Conservation (phyloP, 2,888 invertebrate genomes). For the Pristionchus fissidentatus region DNA sequence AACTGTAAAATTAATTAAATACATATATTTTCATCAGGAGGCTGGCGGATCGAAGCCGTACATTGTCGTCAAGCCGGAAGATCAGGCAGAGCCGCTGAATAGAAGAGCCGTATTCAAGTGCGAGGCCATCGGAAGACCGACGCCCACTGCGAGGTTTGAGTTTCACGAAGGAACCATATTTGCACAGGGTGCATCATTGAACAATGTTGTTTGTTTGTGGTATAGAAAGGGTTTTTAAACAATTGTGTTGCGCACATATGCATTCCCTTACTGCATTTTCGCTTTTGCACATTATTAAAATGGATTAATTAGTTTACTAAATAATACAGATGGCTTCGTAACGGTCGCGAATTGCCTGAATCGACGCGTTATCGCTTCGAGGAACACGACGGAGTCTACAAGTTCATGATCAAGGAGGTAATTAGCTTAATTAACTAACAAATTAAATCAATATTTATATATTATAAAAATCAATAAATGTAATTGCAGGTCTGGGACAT, state of each 20-base stretch:
- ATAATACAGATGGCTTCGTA: conserved; percentile 81
- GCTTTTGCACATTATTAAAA: no score
- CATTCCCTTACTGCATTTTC: no score
- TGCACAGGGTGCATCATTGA: no score
- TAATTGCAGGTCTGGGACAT: conserved; percentile 82
- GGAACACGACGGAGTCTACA: conserved; percentile 81
- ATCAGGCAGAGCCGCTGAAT: conserved; percentile 87
- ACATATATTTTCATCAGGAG: conserved; percentile 55
- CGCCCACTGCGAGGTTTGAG: conserved; percentile 84
- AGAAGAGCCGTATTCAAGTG: conserved; percentile 88
- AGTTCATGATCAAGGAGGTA: conserved; percentile 87
- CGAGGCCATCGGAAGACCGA: conserved; percentile 90
- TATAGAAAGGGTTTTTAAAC: no score
- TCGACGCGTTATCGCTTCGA: conserved; percentile 82
- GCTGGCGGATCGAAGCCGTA: conserved; percentile 90
- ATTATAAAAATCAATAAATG: background rate
- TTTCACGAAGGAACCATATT: background rate
- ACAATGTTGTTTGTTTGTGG: no score
- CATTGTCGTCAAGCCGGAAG: conserved; percentile 85
- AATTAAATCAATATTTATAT: background rate
- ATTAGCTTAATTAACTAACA: no score
- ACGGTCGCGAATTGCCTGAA: conserved; percentile 89
- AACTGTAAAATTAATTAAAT: background rate
- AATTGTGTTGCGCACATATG: no score
- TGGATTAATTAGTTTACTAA: no score